Evolutionary conservation across 2,797 vertebrate species (phyloP).

Genomic region (Thaleichthys pacificus): DNA sequence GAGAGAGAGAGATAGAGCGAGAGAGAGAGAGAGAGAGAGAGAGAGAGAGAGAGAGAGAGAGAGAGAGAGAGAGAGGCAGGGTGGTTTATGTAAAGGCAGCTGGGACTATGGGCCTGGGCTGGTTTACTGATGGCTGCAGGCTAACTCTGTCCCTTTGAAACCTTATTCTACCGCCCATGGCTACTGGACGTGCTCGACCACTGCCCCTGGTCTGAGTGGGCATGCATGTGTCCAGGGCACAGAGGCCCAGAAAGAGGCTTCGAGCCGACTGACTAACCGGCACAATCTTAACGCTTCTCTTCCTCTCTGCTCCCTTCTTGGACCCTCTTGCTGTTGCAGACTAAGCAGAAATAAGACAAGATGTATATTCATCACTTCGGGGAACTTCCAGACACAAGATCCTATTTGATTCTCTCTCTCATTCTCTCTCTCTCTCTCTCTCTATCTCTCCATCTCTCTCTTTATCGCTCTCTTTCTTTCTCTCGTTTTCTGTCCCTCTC

Average conservation of each 20-base stretch:
- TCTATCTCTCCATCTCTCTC: background rate
- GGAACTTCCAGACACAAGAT: constrained; percentile 54
- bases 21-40: constrained; percentile 3
- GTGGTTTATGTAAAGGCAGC: too few species aligned
- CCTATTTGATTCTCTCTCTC: too few species aligned
- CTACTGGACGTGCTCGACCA: background rate
- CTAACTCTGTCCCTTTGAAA: too few species aligned
- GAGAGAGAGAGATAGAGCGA: background rate
- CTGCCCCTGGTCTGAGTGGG: background rate
- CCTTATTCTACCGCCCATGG: too few species aligned
- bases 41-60: constrained; percentile 47
- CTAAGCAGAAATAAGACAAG: constrained; percentile 60
- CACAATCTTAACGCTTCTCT: constrained; percentile 46
- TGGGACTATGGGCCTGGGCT: too few species aligned
- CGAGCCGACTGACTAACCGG: constrained; percentile 52
- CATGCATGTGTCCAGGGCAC: background rate
- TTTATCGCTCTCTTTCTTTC: background rate
- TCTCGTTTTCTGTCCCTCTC: constrained; percentile 25
- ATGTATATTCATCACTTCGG: constrained; percentile 63
- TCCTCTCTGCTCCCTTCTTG: constrained; percentile 7
- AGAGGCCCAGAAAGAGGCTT: background rate
- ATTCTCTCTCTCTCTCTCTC: too few species aligned
- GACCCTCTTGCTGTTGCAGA: constrained; percentile 52
- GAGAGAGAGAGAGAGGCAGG: background rate
- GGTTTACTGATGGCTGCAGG: too few species aligned